Base-by-base conservation (phyloP, 2,113 vertebrate genomes). In the Coptodon rendalli region DNA sequence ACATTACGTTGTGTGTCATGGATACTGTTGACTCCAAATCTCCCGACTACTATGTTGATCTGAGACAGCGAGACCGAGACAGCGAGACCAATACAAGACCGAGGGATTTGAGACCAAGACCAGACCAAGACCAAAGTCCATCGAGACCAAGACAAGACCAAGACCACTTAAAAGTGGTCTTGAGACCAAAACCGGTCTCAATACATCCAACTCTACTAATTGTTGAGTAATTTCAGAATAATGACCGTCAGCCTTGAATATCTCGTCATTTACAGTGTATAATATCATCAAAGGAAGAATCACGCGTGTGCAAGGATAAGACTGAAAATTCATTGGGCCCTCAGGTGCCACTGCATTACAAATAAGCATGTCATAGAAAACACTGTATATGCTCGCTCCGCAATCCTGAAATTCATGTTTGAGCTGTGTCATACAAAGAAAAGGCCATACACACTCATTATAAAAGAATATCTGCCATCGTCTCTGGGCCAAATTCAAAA, bases 1-100 rank as follows among this genome's bases (percentile, higher is more conserved):
- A 53, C 2, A 5, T 53, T 53, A 2, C 9, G 0, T 22, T 53
- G 19, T 53, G 52, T 0, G 2, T 53, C 52, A 22, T 53, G 3
- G 19, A 22, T 53, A 22, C n/a, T 22, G 53, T 54, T 54, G 53
- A 54, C 53, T 54, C 0, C 1, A 54, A 24, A 54, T 54, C 53
- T 54, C 53, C 53, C 3, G 3, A 54, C 53, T n/a, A 1, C 53
- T 54, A 24, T 54, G n/a, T 24, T 0, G n/a, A 24, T 54, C n/a
- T 54, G 53, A 54, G 2, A 54, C n/a, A 2, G 52, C 0, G 1
- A 54, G n/a, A 53, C 52, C 9, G 1, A 54, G 0, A 22, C 19
- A 1, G 0, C 2, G 2, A n/a, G 50, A 6, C 3, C 5, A 5
- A 52, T 5, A 2, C 43, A 40, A 40, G 38, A 40, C 38, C 5